Evolutionary conservation across 2,888 invertebrate genomes (phyloP), one percentile per base, ranked within the genome.

Genomic region (Parapristionchus giblindavisi): DNA sequence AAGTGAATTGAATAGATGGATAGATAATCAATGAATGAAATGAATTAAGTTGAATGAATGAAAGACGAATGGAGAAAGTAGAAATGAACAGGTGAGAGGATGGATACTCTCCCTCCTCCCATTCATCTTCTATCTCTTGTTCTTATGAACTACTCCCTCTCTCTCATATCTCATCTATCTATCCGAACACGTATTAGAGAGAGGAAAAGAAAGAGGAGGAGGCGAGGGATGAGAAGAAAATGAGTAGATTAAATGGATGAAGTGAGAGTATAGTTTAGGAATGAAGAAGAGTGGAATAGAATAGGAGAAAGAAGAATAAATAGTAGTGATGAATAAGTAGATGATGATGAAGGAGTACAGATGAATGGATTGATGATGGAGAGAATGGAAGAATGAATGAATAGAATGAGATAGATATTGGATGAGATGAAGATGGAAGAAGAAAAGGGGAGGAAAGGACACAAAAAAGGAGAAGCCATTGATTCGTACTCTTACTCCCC

Each of bases 401-500:
- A 48, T 29, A 36, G 66, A 43, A 60, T 43, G 48, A 29, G 11
- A 70, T 34, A 38, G 60, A 58, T 58, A 34, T 43, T 24, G 32
- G 73, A 21, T n/a, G n/a, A 48, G 74, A 43, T 48, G 52, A 48
- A 38, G 65, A 52, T 24, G 17, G 65, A 63, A 34, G 24, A 63
- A 43, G 29, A 24, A 38, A 38, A 32, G 21, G 75, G 48, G 65
- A 29, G 32, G 75, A 75, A 21, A 40, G 60, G 24, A 36, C 61
- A 56, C 21, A 24, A 51, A 70, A 43, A 21, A 43, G 48, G 43
- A n/a, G n/a, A 48, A 11, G 48, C 27, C 66, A 68, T 51, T 52
- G 36, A 51, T 34, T 66, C 52, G 32, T 48, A 14, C 65, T 48
- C 38, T n/a, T 34, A 43, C 36, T 32, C 79, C 40, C 78, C 75